Evolutionary conservation across 2,888 invertebrate genomes (phyloP).

Genomic region (Trachelus iudaicus): DNA sequence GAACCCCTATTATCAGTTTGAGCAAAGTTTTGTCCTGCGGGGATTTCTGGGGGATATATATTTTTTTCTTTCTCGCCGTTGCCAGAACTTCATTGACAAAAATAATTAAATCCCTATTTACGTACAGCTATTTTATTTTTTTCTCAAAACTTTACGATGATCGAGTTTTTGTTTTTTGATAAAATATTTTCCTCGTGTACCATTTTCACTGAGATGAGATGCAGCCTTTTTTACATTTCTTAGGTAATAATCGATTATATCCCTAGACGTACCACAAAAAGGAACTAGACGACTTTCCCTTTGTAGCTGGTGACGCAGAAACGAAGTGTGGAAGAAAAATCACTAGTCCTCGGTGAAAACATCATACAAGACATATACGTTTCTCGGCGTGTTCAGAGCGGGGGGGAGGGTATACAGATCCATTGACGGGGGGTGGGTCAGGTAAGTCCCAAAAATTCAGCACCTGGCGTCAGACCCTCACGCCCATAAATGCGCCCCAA

Average conservation of each 20-base stretch:
- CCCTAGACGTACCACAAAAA: neutral
- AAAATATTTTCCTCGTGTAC: too few species aligned
- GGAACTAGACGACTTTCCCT: neutral
- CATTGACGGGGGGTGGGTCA: neutral
- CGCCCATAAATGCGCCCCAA: neutral
- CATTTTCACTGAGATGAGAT: neutral
- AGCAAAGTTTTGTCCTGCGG: neutral
- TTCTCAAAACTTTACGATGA: rapidly evolving
- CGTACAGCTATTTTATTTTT: neutral
- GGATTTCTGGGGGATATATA: neutral
- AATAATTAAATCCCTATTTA: neutral
- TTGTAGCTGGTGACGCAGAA: neutral
- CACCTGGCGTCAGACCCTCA: neutral
- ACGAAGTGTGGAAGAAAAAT: neutral
- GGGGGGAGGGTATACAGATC: neutral
- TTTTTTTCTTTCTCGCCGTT: neutral
- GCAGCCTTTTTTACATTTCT: neutral
- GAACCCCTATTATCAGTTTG: neutral
- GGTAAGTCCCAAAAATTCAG: neutral
- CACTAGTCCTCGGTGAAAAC: neutral
- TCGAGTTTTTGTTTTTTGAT: too few species aligned
- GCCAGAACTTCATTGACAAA: neutral
- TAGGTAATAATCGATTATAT: neutral
- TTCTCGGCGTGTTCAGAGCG: neutral
- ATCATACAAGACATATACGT: neutral